These are phyloP conservation scores for Eupithecia inturbata DNA, from an alignment of 2,888 invertebrate species.

Conservation along the genomic window DNA sequence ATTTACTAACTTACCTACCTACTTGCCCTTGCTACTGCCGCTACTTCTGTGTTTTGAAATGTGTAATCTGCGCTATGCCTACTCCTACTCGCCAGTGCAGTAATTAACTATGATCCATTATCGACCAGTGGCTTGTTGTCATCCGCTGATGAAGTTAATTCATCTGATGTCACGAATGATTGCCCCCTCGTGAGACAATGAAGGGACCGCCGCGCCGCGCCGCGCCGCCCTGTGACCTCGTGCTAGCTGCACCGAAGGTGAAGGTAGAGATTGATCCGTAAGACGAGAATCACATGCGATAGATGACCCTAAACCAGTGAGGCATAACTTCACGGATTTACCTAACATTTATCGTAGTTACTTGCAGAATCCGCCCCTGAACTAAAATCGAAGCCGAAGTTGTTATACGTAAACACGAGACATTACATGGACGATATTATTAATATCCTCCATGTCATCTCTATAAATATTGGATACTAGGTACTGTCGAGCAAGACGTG, in stretches of 20 bases:
- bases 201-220: too few species aligned
- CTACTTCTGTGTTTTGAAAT: slow-evolving; percentile 30
- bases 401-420: not conserved
- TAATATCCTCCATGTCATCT: not conserved
- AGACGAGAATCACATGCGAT: not conserved
- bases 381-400: not conserved
- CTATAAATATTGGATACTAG: not conserved
- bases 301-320: slow-evolving; percentile 13
- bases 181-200: slow-evolving; percentile 14
- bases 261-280: not conserved
- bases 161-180: slow-evolving; percentile 25
- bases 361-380: not conserved
- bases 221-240: slow-evolving; percentile 15
- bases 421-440: not conserved
- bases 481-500: too few species aligned
- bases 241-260: slow-evolving; percentile 3
- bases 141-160: slow-evolving; percentile 6
- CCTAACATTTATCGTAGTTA: not conserved
- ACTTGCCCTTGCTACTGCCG: slow-evolving; percentile 7
- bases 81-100: not conserved
- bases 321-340: not conserved
- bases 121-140: not conserved
- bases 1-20: slow-evolving; percentile 31
- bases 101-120: slow-evolving; percentile 16
- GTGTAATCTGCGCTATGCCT: not conserved